Conservation (phyloP, 1,140 invertebrate genomes). For the Conus betulinus region DNA sequence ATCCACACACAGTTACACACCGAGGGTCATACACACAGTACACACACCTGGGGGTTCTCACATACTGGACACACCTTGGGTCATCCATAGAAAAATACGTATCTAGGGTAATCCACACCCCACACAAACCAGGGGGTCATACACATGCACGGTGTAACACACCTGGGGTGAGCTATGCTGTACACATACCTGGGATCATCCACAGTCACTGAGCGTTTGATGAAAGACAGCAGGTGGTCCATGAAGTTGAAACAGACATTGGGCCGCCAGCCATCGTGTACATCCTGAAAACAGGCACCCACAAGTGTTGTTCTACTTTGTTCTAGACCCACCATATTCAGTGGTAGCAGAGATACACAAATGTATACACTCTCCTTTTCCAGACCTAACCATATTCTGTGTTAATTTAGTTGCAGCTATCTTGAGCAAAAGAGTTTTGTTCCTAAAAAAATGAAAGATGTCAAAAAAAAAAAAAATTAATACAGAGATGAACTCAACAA, state of each 20-base stretch:
- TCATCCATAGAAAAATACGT: too few relatives aligned
- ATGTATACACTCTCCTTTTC: background rate
- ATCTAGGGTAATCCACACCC: too few relatives aligned
- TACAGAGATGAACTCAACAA: too few relatives aligned
- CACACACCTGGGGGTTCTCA: too few relatives aligned
- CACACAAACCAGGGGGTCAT: too few relatives aligned
- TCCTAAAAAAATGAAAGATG: too few relatives aligned
- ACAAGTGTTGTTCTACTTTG: background rate
- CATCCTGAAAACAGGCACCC: constrained; percentile 65
- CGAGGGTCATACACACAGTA: too few relatives aligned
- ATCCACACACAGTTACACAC: too few relatives aligned
- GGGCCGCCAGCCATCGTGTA: constrained; percentile 76
- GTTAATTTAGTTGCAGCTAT: background rate
- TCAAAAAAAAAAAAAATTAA: too few relatives aligned
- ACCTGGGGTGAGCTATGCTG: background rate
- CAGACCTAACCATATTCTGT: background rate
- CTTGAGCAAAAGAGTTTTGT: background rate
- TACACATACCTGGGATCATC: constrained; percentile 73
- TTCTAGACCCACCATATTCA: background rate
- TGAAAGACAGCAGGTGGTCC: constrained; percentile 75
- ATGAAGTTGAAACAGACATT: constrained; percentile 78
- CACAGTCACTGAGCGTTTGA: constrained; percentile 75
- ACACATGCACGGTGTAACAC: too few relatives aligned
- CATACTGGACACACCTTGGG: too few relatives aligned
- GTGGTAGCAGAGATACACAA: background rate